phyloP scores from a whole-genome alignment of 1,140 invertebrate genomes.

The Calephelis virginiensis region DNA sequence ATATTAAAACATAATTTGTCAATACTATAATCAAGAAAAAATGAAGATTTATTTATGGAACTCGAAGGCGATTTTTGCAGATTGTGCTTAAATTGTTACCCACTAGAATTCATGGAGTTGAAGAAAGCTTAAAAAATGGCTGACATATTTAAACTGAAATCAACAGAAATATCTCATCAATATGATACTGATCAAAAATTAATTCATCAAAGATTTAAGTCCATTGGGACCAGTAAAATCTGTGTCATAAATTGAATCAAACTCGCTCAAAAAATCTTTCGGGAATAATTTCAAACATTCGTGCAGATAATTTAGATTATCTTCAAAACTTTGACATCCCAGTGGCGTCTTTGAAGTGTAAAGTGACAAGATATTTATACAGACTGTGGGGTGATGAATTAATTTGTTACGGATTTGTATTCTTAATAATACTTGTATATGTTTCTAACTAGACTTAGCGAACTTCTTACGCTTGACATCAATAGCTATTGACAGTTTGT shows the following conservation, averaged over 20 bases:
- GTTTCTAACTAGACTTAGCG: no score
- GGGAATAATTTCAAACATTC: slow-evolving; percentile 14
- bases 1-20: no score
- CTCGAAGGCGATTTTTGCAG: no score
- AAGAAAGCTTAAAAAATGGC: no score
- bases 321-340: slow-evolving; percentile 14
- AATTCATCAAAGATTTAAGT: not conserved
- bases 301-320: slow-evolving; percentile 13
- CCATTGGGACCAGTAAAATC: not conserved
- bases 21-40: no score
- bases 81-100: no score
- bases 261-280: slow-evolving; percentile 12
- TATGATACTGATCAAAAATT: not conserved
- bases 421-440: no score
- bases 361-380: slow-evolving; percentile 12
- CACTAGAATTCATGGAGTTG: no score
- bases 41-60: no score
- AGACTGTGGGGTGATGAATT: not conserved
- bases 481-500: no score
- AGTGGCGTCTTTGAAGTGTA: slow-evolving; percentile 9
- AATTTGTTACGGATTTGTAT: not conserved
- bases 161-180: not conserved
- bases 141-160: no score
- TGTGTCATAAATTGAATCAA: slow-evolving; percentile 9
- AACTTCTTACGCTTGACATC: no score